phyloP scores from a whole-genome alignment of 2,113 vertebrate species.

The Opisthocomus hoazin region DNA sequence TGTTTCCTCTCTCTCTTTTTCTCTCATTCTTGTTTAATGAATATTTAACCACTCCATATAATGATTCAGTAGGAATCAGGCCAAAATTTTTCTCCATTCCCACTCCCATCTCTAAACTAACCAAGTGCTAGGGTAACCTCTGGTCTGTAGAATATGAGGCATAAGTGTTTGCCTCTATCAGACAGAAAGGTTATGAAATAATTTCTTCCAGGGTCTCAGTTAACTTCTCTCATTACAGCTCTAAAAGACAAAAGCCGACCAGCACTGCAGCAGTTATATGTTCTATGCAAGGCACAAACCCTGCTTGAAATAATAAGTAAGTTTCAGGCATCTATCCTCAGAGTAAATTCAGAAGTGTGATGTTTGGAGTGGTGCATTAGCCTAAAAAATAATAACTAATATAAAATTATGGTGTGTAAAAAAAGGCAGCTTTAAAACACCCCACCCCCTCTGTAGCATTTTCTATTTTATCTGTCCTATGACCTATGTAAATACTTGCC shows the following conservation, averaged over 20 bases:
- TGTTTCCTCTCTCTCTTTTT: background rate
- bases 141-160: background rate
- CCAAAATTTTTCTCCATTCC: background rate
- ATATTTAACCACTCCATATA: background rate
- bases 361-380: background rate
- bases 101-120: background rate
- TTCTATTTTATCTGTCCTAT: background rate
- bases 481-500: background rate
- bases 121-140: background rate
- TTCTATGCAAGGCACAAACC: background rate
- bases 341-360: background rate
- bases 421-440: background rate
- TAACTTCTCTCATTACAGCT: background rate
- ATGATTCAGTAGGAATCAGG: background rate
- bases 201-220: background rate
- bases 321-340: background rate
- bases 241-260: background rate
- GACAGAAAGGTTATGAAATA: background rate
- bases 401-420: background rate
- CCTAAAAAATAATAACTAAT: background rate
- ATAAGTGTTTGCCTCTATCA: background rate
- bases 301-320: background rate
- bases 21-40: background rate
- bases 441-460: rapidly evolving
- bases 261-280: background rate